A percentile compares a stretch with the other conserved stretches of the same genome.
Conservation (phyloP, 2,888 invertebrate species). For the Achlya flavicornis region DNA sequence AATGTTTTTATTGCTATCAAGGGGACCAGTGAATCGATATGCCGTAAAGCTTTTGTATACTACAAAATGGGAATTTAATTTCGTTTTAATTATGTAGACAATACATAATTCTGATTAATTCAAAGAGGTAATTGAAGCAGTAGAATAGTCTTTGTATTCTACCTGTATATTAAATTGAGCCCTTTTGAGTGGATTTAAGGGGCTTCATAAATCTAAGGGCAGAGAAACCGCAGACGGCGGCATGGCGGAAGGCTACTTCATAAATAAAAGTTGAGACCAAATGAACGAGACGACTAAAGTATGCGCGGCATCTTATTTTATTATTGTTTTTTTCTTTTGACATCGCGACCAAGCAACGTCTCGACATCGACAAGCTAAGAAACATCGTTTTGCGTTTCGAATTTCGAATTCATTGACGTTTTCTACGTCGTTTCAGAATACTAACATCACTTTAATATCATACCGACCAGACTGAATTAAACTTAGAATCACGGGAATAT, state of each 20-base stretch:
- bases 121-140: not conserved
- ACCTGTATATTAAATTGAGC: constrained; percentile 8
- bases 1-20: constrained; percentile 66
- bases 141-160: not conserved
- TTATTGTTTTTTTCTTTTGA: constrained; percentile 56
- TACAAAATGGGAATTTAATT: constrained; percentile 45
- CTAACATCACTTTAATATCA: constrained; percentile 43
- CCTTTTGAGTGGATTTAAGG: constrained; percentile 4
- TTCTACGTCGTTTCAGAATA: constrained; percentile 48
- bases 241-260: constrained; percentile 10
- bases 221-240: constrained; percentile 3
- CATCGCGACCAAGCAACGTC: constrained; percentile 54
- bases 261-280: constrained; percentile 18
- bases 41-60: constrained; percentile 40
- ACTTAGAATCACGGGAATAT: constrained; percentile 45
- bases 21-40: constrained; percentile 53
- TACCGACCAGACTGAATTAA: constrained; percentile 35
- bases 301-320: constrained; percentile 40
- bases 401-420: constrained; percentile 70
- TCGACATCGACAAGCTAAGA: constrained; percentile 53
- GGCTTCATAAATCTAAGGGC: constrained; percentile 8
- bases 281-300: constrained; percentile 36
- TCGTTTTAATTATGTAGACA: constrained; percentile 7
- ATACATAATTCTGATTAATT: constrained; percentile 4
- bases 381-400: constrained; percentile 69